Conservation (phyloP, 1,140 invertebrate genomes). For the Drosophila busckii region DNA sequence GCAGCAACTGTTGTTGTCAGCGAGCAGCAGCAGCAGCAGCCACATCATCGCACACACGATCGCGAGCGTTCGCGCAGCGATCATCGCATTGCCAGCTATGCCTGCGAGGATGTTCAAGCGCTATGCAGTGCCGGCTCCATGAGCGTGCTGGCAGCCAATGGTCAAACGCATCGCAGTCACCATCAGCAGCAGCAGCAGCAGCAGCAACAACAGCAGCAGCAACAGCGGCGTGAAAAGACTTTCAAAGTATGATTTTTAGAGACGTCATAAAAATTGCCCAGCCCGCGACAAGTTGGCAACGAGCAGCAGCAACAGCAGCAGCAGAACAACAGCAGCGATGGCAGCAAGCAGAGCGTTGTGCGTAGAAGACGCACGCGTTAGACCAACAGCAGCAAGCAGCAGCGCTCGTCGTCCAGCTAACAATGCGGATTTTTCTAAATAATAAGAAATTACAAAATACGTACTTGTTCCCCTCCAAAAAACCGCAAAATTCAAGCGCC, state of each 20-base stretch:
- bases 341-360: too few relatives aligned
- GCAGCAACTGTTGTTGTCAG: slow-evolving; percentile 1
- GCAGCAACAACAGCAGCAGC: slow-evolving; percentile 59
- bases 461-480: too few relatives aligned
- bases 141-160: slow-evolving; percentile 43
- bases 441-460: slow-evolving; percentile 35
- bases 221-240: slow-evolving; percentile 76
- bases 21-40: slow-evolving; percentile 26
- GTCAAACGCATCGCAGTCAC: slow-evolving; percentile 36
- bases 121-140: slow-evolving; percentile 59
- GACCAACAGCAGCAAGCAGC: slow-evolving; percentile 7
- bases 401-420: slow-evolving; percentile 23
- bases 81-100: slow-evolving; percentile 72
- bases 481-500: too few relatives aligned
- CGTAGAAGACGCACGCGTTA: slow-evolving; percentile 54
- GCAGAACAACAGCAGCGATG: slow-evolving; percentile 13
- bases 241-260: slow-evolving; percentile 79
- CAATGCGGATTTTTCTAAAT: slow-evolving; percentile 68
- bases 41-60: slow-evolving; percentile 64
- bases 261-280: slow-evolving; percentile 79
- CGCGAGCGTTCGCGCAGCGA: slow-evolving; percentile 68
- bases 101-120: slow-evolving; percentile 48
- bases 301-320: slow-evolving; percentile 24
- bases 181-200: slow-evolving; percentile 46
- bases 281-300: slow-evolving; percentile 51